Percentiles rank a stretch among this genome's conserved stretches.
Evolutionary conservation across 2,113 vertebrate genomes (phyloP).

Genomic region (Acinonyx jubatus): DNA sequence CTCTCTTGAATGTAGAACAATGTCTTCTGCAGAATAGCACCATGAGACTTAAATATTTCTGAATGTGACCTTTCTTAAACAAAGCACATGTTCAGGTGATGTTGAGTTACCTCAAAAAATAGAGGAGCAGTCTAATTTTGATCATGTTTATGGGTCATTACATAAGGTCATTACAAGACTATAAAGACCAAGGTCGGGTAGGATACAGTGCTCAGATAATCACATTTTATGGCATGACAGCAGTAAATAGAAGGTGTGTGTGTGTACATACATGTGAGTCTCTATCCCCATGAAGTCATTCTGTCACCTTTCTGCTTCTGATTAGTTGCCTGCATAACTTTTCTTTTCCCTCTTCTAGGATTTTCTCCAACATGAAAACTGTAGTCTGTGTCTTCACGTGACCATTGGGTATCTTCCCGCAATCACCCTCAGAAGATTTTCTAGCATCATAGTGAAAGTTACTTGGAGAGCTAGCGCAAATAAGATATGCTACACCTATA

Average conservation of each 20-base stretch:
- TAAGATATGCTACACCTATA: background rate
- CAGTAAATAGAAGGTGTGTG: background rate
- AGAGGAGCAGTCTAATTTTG: background rate
- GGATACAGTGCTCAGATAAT: background rate
- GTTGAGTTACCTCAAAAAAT: background rate
- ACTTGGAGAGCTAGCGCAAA: background rate
- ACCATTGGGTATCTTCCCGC: background rate
- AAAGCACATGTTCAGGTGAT: background rate
- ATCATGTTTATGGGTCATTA: background rate
- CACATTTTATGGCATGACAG: background rate
- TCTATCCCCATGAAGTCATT: background rate
- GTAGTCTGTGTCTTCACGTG: background rate
- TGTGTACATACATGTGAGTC: background rate
- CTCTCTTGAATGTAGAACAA: background rate
- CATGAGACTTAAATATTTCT: background rate
- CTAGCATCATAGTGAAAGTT: background rate
- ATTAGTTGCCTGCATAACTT: background rate
- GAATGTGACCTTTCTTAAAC: background rate
- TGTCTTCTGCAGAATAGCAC: background rate
- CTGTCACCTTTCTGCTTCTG: conserved; percentile 17
- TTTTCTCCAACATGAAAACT: background rate
- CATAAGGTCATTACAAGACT: background rate
- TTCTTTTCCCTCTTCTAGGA: background rate
- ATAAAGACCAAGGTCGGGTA: background rate
- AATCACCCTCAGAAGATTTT: background rate